phyloP scores from a whole-genome alignment of 92 coral and sea anemone genomes.

The Actinernus sp. region DNA sequence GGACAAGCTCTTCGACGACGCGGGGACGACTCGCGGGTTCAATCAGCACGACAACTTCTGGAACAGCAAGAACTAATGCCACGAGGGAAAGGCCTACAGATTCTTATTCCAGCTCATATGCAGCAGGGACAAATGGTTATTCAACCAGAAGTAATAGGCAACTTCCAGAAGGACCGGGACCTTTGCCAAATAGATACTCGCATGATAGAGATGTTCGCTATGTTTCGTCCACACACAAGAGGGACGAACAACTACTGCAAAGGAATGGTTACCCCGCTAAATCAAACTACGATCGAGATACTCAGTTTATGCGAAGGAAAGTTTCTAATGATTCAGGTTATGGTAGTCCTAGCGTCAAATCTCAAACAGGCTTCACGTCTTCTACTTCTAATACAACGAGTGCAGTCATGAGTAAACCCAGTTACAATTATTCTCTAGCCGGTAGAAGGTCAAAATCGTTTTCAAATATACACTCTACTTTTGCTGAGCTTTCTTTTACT shows the following conservation, averaged over 20 bases:
- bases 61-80: not conserved
- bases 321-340: constrained; percentile 48
- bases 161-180: constrained; percentile 76
- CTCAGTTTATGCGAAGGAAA: constrained; percentile 10
- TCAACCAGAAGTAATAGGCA: not conserved
- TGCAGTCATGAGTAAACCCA: not conserved
- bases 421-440: not conserved
- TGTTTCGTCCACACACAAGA: constrained; percentile 11
- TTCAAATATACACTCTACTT: constrained; percentile 9
- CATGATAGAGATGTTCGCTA: constrained; percentile 8
- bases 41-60: constrained; percentile 4
- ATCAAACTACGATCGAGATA: not conserved
- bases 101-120: not conserved
- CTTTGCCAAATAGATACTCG: constrained; percentile 29
- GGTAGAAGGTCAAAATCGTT: constrained; percentile 23
- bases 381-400: not conserved
- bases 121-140: not conserved
- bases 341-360: constrained; percentile 33
- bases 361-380: not conserved
- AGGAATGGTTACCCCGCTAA: not conserved
- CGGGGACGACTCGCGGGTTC: constrained; percentile 11
- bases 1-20: constrained; percentile 2
- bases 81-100: not conserved
- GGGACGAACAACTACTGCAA: not conserved
- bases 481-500: constrained; percentile 7